Evolutionary conservation across 2,888 invertebrate species (phyloP).

Genomic region (Andrena dorsata): DNA sequence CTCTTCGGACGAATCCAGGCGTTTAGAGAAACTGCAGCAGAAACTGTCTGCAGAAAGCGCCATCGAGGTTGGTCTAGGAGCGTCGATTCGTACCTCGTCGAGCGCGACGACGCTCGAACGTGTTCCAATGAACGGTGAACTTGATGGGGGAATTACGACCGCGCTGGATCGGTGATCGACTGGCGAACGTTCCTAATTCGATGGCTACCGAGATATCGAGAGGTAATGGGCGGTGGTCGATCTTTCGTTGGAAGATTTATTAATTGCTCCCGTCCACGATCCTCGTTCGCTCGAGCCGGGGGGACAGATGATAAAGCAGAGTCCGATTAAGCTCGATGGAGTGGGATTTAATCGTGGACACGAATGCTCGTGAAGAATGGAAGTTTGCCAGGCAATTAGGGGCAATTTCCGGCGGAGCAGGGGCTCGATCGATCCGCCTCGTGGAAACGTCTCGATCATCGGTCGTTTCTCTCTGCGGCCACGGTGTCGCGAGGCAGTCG

Average conservation of each 20-base stretch:
- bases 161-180: not conserved
- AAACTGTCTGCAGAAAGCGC: not conserved
- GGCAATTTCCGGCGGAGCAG: conserved; percentile 59
- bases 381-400: conserved; percentile 58
- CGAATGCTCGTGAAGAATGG: conserved; percentile 54
- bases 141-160: not conserved
- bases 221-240: no score
- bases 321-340: conserved; percentile 35
- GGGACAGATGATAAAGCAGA: conserved; percentile 34
- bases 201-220: not conserved
- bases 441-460: conserved; percentile 32
- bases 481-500: not conserved
- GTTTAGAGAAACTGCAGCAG: conserved; percentile 13
- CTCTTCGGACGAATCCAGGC: not conserved
- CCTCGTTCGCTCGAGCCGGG: not conserved
- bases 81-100: not conserved
- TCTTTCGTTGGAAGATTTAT: not conserved
- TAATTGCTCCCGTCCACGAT: not conserved
- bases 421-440: conserved; percentile 43
- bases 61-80: not conserved
- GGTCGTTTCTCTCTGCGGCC: conserved; percentile 22
- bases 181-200: not conserved
- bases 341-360: conserved; percentile 51
- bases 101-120: conserved; percentile 3
- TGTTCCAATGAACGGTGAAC: not conserved